These are phyloP conservation scores for Dicranocentrus wangi DNA, from an alignment of 2,888 invertebrate genomes.

Conservation along the genomic window DNA sequence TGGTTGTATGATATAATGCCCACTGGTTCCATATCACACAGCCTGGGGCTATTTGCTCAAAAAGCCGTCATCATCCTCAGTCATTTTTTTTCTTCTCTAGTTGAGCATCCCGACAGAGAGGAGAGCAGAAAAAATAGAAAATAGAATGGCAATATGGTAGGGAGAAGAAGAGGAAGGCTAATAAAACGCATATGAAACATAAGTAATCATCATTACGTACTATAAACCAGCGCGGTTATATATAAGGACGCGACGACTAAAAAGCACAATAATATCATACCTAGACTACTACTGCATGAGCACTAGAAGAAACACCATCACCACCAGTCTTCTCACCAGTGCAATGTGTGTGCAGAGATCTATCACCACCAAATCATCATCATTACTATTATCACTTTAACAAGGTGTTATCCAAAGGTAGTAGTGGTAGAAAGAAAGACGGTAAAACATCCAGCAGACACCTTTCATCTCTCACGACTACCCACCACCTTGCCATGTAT, in stretches of 20 bases:
- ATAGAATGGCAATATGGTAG: constrained; percentile 43
- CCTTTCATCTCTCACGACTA: not conserved
- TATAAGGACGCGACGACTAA: not conserved
- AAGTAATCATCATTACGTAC: not conserved
- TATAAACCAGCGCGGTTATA: not conserved
- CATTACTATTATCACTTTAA: constrained; percentile 54
- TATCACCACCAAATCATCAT: constrained; percentile 36
- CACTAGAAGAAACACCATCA: not conserved
- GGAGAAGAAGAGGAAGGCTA: not conserved
- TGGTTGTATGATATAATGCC: constrained; percentile 51
- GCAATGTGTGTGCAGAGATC: constrained; percentile 24
- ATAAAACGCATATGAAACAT: constrained; percentile 10
- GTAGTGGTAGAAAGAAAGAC: no score
- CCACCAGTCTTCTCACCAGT: constrained; percentile 22
- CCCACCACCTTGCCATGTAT: not conserved
- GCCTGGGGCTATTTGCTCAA: constrained; percentile 61
- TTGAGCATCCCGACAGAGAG: constrained; percentile 22
- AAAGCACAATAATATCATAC: not conserved
- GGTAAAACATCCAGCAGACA: no score
- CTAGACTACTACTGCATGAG: not conserved
- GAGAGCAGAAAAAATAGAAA: constrained; percentile 2
- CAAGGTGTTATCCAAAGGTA: constrained; percentile 33
- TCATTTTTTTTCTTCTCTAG: constrained; percentile 29
- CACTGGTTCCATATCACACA: constrained; percentile 40
- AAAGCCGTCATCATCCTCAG: constrained; percentile 42